Base-by-base conservation (phyloP, 2,113 vertebrate species). In the Cyphomyrus discorhynchus region DNA sequence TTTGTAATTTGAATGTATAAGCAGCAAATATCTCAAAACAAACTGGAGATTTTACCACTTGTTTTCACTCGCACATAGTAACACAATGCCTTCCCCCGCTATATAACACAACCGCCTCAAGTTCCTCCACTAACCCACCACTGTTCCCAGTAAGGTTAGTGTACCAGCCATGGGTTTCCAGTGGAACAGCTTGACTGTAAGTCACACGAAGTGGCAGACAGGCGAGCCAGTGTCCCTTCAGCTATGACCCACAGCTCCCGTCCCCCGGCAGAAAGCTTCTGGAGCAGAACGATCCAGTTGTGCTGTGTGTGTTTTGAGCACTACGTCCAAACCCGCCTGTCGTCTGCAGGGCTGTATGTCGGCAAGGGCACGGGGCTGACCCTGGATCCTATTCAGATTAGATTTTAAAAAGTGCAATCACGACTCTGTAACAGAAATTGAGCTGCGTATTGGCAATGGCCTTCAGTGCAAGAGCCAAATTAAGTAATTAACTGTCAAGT, bases 401-500 rank as follows among this genome's bases (percentile, higher is more conserved):
- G 88, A 89, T 91, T 93, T 92, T 88, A 92, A 90, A 93, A 91
- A 85, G 87, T 90, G 90, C 88, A 89, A 91, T 91, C 90, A 92
- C 90, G 90, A 89, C 92, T 92, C 90, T 86, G 88, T 91, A 93
- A 92, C 87, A 62, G 90, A 90, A 91, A 89, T 80, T 39, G 87
- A 88, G 92, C 91, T 92, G 90, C 86, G 90, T 89, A 62, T 89
- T 52, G 70, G 88, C 85, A 89, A 88, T 92, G 92, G 93, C 91
- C 91, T 91, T 92, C 90, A 90, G 90, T 91, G 86, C 39, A 2
- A 27, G 70, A 91, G 92, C 91, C 92, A 91, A 92, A 92, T 90
- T 84, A 93, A 91, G 90, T 92, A 91, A 92, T 93, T 92, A 92
- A 90, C 90, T 90, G 90, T 93, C 92, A 92, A 90, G 90, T 90